Conservation (phyloP, 2,888 invertebrate species). For the Empis stercorea region DNA sequence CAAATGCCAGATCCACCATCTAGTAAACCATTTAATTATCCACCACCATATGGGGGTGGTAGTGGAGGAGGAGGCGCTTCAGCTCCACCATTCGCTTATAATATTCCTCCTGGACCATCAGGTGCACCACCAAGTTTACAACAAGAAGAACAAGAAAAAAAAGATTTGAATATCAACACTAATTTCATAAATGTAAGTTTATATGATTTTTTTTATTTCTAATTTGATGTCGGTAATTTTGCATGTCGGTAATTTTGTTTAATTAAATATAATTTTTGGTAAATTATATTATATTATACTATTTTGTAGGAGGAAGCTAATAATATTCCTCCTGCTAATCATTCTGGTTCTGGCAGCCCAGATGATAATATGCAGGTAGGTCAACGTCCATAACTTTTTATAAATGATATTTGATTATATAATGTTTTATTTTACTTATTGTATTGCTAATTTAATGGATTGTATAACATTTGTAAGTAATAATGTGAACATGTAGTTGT, state of each 20-base stretch:
- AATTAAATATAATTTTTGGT: neutral
- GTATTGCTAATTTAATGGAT: no score
- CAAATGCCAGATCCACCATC: constrained; percentile 39
- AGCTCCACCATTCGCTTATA: constrained; percentile 21
- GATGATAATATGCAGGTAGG: constrained; percentile 60
- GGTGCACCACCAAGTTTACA: constrained; percentile 21
- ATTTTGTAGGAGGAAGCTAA: constrained; percentile 48
- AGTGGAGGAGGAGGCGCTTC: constrained; percentile 40
- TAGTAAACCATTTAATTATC: constrained; percentile 53
- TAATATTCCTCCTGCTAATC: constrained; percentile 44
- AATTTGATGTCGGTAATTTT: constrained; percentile 7
- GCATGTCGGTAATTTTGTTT: constrained; percentile 3
- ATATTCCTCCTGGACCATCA: constrained; percentile 15
- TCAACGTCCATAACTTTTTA: constrained; percentile 11
- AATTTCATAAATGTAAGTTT: constrained; percentile 42
- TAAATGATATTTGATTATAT: no score
- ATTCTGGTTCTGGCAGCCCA: constrained; percentile 58
- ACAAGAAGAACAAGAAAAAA: constrained; percentile 37
- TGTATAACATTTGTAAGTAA: no score
- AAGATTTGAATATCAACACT: constrained; percentile 46
- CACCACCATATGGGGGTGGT: constrained; percentile 28
- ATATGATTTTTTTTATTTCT: neutral
- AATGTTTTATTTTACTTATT: no score
- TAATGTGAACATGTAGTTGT: no score
- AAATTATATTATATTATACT: constrained; percentile 7